phyloP scores from a whole-genome alignment of 1,140 invertebrate species.

The Drosophila aff. region DNA sequence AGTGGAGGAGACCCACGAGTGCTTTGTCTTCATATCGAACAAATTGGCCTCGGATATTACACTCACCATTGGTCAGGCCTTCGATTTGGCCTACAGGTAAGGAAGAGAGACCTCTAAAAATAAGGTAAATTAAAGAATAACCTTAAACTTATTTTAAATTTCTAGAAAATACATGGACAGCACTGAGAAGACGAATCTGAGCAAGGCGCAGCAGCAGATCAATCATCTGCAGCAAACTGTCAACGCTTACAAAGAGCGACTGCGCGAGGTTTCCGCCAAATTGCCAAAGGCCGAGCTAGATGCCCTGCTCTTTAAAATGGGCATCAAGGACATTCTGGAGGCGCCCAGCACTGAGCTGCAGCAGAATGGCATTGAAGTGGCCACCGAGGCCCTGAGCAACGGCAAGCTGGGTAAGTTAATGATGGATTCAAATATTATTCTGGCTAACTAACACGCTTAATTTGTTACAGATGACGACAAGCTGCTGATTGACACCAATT shows the following conservation, averaged over 20 bases:
- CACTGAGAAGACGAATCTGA: slow-evolving; percentile 86
- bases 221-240: slow-evolving; percentile 86
- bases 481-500: slow-evolving; percentile 80
- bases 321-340: slow-evolving; percentile 81
- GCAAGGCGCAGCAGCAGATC: slow-evolving; percentile 86
- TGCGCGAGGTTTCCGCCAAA: slow-evolving; percentile 84
- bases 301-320: slow-evolving; percentile 73
- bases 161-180: slow-evolving; percentile 78
- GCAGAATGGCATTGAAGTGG: slow-evolving; percentile 48
- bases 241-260: slow-evolving; percentile 86
- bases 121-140: too few relatives aligned
- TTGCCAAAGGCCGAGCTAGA: slow-evolving; percentile 83
- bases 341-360: slow-evolving; percentile 53
- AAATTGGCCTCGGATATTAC: slow-evolving; percentile 98
- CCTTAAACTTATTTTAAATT: not conserved
- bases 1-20: slow-evolving; percentile 92
- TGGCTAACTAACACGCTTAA: not conserved
- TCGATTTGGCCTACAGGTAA: slow-evolving; percentile 97
- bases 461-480: slow-evolving; percentile 82
- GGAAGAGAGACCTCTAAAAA: not conserved
- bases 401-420: slow-evolving; percentile 69
- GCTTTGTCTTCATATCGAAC: slow-evolving; percentile 98
- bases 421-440: too few relatives aligned
- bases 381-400: slow-evolving; percentile 59
- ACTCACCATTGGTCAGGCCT: slow-evolving; percentile 98